These are phyloP conservation scores for Benitochromis conjunctus DNA, from an alignment of 2,113 vertebrate genomes.

Conservation along the genomic window DNA sequence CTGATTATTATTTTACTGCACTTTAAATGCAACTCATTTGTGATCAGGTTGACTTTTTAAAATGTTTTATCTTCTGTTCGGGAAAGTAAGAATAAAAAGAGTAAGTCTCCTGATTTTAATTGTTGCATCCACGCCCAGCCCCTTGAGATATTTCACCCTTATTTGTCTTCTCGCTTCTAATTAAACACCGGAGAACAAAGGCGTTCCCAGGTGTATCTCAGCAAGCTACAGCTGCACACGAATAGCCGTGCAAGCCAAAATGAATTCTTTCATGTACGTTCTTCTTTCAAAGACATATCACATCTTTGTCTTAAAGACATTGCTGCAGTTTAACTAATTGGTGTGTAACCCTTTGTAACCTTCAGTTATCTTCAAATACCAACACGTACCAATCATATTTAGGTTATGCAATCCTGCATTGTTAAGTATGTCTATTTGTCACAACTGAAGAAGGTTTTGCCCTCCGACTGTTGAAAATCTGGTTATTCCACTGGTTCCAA, in stretches of 20 bases:
- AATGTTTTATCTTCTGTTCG: neutral
- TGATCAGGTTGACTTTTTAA: neutral
- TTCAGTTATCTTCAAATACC: neutral
- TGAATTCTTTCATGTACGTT: neutral
- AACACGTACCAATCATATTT: neutral
- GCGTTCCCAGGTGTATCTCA: neutral
- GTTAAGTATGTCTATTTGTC: neutral
- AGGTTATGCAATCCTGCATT: neutral
- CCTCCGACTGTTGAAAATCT: neutral
- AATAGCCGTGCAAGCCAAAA: neutral
- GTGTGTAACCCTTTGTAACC: neutral
- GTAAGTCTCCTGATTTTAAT: neutral
- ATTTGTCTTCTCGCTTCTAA: neutral
- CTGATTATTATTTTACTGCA: neutral
- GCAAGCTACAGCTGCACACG: neutral
- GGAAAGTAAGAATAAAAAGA: neutral
- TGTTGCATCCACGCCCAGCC: neutral
- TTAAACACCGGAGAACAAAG: neutral
- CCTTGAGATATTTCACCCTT: neutral
- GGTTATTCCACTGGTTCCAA: neutral
- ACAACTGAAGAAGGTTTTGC: neutral
- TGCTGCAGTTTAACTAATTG: too few relatives aligned
- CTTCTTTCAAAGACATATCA: neutral
- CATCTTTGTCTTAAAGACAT: too few relatives aligned
- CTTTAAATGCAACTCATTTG: neutral